A percentile compares a stretch with the other conserved stretches of the same genome.
phyloP scores from a whole-genome alignment of 2,888 invertebrate species.

The Phortica magna region DNA sequence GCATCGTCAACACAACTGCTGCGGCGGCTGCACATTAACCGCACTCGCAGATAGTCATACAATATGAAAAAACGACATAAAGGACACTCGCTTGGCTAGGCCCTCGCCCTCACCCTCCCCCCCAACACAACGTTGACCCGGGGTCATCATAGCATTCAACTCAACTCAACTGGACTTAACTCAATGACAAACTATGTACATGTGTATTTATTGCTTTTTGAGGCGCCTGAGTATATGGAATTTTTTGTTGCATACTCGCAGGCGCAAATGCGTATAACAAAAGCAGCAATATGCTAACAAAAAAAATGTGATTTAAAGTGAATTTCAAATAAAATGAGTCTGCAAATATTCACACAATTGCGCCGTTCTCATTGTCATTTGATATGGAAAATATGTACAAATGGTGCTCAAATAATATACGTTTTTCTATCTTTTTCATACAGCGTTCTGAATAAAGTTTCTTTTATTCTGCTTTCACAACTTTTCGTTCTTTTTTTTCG shows the following conservation, averaged over 20 bases:
- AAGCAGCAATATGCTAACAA: not conserved
- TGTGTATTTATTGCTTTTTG: conserved; percentile 27
- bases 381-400: conserved; percentile 7
- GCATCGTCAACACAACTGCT: not conserved
- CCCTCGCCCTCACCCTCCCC: too few relatives aligned
- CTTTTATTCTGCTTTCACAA: too few relatives aligned
- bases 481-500: too few relatives aligned
- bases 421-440: too few relatives aligned
- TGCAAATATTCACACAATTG: not conserved
- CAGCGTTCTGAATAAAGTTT: too few relatives aligned
- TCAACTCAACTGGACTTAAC: not conserved
- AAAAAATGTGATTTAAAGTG: not conserved
- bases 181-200: conserved; percentile 20
- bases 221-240: conserved; percentile 11
- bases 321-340: not conserved
- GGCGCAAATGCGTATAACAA: not conserved
- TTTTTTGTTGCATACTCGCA: conserved; percentile 19
- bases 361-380: not conserved
- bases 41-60: not conserved
- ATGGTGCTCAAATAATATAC: not conserved
- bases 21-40: not conserved
- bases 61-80: not conserved
- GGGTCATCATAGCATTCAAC: not conserved
- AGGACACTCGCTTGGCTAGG: not conserved
- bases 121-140: too few relatives aligned